Percentiles rank a stretch among this genome's conserved stretches.
These are phyloP conservation scores for Pachyuromys duprasi DNA, from an alignment of 2,797 vertebrate genomes.

Conservation along the genomic window DNA sequence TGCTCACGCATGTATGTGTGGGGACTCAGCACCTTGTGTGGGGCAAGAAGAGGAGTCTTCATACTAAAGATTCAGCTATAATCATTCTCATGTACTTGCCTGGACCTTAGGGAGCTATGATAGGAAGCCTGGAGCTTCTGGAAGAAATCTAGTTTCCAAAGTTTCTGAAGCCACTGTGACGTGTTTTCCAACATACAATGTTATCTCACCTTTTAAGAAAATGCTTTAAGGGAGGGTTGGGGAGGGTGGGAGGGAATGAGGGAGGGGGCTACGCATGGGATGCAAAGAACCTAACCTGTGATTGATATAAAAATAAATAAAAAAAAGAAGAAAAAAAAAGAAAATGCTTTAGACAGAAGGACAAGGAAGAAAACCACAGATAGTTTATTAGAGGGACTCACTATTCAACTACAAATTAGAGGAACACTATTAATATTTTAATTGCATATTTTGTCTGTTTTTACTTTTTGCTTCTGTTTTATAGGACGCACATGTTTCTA, in stretches of 20 bases:
- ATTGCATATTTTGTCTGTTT: neutral
- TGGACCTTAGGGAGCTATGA: neutral
- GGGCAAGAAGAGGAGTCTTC: neutral
- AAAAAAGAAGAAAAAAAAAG: neutral
- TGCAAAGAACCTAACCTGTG: no score
- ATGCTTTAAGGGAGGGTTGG: no score
- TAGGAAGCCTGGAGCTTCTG: conserved; percentile 7
- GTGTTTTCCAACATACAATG: conserved; percentile 6
- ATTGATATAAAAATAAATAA: no score
- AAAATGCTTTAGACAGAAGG: neutral
- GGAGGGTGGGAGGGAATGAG: no score
- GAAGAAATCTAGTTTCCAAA: neutral
- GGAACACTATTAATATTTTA: neutral
- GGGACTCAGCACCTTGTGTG: neutral
- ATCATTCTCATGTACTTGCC: neutral
- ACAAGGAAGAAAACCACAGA: neutral
- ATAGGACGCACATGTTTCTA: neutral
- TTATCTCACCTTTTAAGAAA: neutral
- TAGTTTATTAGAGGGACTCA: neutral
- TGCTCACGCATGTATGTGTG: accelerated
- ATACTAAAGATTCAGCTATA: neutral
- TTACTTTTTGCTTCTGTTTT: neutral
- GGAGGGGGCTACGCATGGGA: no score
- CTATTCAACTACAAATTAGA: neutral
- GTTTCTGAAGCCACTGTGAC: neutral